Conservation (phyloP, 2,797 vertebrate species). For the Champsocephalus gunnari region DNA sequence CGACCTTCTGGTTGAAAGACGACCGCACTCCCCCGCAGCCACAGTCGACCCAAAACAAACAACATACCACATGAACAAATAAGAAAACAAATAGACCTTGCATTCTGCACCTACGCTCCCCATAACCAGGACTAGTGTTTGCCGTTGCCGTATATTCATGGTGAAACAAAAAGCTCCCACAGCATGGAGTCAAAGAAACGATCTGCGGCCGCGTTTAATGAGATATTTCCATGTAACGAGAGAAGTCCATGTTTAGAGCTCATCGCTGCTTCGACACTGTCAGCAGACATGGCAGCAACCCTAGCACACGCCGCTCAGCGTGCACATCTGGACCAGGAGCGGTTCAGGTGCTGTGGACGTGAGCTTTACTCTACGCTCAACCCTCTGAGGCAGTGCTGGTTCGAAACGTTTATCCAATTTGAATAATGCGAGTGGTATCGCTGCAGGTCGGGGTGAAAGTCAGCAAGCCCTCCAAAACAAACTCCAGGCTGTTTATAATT, state of each 20-base stretch:
- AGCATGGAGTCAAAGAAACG: constrained; percentile 54
- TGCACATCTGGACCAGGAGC: constrained; percentile 30
- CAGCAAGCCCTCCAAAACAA: constrained; percentile 43
- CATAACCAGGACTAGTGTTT: constrained; percentile 35
- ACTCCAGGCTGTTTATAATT: constrained; percentile 61
- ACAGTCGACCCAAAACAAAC: too few relatives aligned
- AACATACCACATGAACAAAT: too few relatives aligned
- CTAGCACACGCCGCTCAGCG: background rate
- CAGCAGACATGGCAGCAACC: constrained; percentile 49
- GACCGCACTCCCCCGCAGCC: too few relatives aligned
- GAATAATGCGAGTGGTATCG: constrained; percentile 46
- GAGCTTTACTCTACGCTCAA: constrained; percentile 10
- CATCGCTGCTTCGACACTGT: constrained; percentile 28
- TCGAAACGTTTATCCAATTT: constrained; percentile 35
- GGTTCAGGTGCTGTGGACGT: background rate
- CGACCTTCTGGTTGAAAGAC: too few relatives aligned
- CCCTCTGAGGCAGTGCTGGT: constrained; percentile 12
- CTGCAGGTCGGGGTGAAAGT: constrained; percentile 53
- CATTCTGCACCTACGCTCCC: background rate
- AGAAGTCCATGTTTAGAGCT: too few relatives aligned
- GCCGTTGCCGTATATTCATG: constrained; percentile 1
- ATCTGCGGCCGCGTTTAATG: constrained; percentile 35
- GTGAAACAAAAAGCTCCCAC: constrained; percentile 41
- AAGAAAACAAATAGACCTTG: too few relatives aligned
- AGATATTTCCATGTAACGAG: too few relatives aligned